Percentiles rank a stretch among this genome's conserved stretches.
These are phyloP conservation scores for Fulica atra DNA, from an alignment of 2,113 vertebrate genomes.

Conservation along the genomic window DNA sequence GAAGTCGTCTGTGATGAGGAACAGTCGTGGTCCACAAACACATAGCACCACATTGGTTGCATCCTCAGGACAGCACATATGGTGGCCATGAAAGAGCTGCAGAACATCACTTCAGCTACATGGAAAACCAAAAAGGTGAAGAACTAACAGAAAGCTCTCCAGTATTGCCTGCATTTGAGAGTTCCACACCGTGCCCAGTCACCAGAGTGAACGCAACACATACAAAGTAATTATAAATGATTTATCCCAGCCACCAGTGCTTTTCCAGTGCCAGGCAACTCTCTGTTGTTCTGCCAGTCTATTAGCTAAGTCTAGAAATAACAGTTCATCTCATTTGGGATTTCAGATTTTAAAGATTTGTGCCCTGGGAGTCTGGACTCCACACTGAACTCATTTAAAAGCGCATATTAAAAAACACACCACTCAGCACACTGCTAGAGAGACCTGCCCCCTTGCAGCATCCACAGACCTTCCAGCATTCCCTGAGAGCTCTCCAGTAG, in stretches of 20 bases:
- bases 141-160: not conserved
- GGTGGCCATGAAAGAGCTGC: rapidly evolving
- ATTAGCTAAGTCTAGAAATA: not conserved
- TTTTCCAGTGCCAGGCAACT: not conserved
- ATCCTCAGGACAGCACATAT: not conserved
- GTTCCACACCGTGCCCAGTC: rapidly evolving
- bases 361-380: not conserved
- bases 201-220: not conserved
- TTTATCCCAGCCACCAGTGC: not conserved
- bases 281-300: not conserved
- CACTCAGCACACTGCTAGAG: not conserved
- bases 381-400: not conserved
- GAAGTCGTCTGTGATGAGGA: not conserved
- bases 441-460: not conserved
- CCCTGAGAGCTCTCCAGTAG: not conserved
- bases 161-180: not conserved
- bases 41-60: not conserved
- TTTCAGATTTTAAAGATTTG: not conserved
- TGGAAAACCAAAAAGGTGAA: not conserved
- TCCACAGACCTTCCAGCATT: not conserved
- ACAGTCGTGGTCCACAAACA: not conserved
- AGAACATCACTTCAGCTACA: not conserved
- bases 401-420: not conserved
- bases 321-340: not conserved
- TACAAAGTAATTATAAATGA: not conserved